These are phyloP conservation scores for Drosophila tani DNA, from an alignment of 1,140 invertebrate species.

Conservation along the genomic window DNA sequence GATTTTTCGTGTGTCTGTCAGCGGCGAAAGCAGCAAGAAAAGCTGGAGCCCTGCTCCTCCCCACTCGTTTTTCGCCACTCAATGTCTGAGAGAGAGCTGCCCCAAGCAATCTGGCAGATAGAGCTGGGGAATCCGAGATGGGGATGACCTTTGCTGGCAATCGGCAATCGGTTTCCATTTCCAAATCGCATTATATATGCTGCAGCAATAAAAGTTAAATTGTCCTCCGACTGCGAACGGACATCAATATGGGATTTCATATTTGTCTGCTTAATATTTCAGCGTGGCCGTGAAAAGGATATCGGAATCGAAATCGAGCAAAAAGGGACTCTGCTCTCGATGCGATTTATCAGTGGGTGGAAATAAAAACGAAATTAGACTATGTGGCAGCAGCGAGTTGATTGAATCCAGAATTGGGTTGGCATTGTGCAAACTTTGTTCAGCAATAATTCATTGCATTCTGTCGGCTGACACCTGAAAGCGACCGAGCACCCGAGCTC, in stretches of 20 bases:
- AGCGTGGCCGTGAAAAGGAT: conserved; percentile 67
- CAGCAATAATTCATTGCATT: conserved; percentile 40
- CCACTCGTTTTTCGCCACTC: conserved; percentile 15
- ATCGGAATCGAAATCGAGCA: conserved; percentile 18
- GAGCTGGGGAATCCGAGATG: conserved; percentile 28
- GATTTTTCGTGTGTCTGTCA: conserved; percentile 72
- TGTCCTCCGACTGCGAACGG: conserved; percentile 54
- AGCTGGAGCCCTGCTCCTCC: conserved; percentile 33
- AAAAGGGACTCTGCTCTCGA: conserved; percentile 14
- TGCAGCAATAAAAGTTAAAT: conserved; percentile 78
- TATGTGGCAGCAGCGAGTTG: conserved; percentile 45
- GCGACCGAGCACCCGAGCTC: neutral
- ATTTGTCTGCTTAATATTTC: conserved; percentile 78
- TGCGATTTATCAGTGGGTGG: conserved; percentile 34
- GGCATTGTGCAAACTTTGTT: conserved; percentile 40
- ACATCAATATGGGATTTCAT: conserved; percentile 75
- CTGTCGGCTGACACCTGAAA: conserved; percentile 11
- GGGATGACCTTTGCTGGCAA: conserved; percentile 76
- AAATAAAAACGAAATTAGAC: conserved; percentile 59
- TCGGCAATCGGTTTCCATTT: conserved; percentile 71
- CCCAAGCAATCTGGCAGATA: conserved; percentile 40
- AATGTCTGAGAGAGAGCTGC: conserved; percentile 51
- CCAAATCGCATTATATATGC: conserved; percentile 73
- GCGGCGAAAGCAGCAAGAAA: conserved; percentile 51
- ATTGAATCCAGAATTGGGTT: conserved; percentile 54